Conservation (phyloP, 2,888 invertebrate species). For the Onthophagus sagittarius region DNA sequence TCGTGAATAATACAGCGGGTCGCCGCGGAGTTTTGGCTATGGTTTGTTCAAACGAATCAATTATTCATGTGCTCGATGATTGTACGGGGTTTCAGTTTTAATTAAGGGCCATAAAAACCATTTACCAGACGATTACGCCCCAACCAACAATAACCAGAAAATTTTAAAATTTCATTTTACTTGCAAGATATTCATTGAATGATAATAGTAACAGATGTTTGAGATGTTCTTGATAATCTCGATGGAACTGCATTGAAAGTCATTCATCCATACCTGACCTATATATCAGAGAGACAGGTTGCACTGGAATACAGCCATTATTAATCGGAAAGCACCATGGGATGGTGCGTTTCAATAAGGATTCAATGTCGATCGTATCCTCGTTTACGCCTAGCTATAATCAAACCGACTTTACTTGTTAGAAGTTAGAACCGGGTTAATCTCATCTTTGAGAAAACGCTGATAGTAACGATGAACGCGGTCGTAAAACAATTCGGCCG, state of each 20-base stretch:
- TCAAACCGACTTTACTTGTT: neutral
- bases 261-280: neutral
- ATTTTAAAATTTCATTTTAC: no score
- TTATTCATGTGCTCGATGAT: neutral
- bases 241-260: neutral
- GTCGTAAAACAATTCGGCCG: neutral
- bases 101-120: neutral
- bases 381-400: neutral
- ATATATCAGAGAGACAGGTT: neutral
- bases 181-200: no score
- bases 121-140: neutral
- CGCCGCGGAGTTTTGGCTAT: neutral
- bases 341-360: neutral
- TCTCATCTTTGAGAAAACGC: neutral
- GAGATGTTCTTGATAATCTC: neutral
- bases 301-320: neutral
- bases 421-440: neutral
- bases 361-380: neutral
- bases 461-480: neutral
- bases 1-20: neutral
- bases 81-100: neutral
- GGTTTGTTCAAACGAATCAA: neutral
- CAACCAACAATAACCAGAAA: neutral
- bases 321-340: neutral
- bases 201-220: neutral